A percentile compares a stretch with the other conserved stretches of the same genome.
Evolutionary conservation across 2,113 vertebrate species (phyloP).

Genomic region (Carettochelys insculpta): DNA sequence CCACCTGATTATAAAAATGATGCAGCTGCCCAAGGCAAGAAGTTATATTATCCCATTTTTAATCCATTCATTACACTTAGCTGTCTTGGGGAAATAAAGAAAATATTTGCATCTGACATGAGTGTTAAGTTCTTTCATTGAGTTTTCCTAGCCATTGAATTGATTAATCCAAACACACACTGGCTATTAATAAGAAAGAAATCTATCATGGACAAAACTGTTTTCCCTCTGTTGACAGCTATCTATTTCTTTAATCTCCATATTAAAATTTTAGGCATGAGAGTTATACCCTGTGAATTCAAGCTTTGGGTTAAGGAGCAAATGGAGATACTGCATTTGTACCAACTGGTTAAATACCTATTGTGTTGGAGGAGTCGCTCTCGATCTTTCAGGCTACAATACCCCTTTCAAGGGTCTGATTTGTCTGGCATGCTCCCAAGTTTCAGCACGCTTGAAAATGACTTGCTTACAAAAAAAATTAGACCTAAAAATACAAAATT

Average conservation of each 20-base stretch:
- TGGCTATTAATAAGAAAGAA: constrained; percentile 62
- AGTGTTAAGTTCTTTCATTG: constrained; percentile 25
- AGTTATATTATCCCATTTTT: not conserved
- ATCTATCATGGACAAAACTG: constrained; percentile 60
- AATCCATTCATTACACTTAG: not conserved
- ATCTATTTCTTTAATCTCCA: constrained; percentile 63
- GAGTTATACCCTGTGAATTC: not conserved
- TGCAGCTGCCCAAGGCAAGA: not conserved
- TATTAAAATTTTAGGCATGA: constrained; percentile 37
- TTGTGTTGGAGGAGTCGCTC: not conserved
- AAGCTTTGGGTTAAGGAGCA: not conserved
- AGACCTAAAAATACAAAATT: too few relatives aligned
- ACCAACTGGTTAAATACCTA: accelerated
- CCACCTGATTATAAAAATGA: not conserved
- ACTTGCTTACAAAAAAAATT: too few relatives aligned
- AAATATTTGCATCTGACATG: not conserved
- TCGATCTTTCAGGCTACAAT: too few relatives aligned
- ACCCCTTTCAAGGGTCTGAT: too few relatives aligned
- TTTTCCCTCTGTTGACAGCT: constrained; percentile 64
- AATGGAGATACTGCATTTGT: not conserved
- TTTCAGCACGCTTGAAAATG: too few relatives aligned
- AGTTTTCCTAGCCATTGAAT: constrained; percentile 56
- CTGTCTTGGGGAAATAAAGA: not conserved
- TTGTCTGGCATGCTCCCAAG: too few relatives aligned
- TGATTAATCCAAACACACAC: constrained; percentile 67